Evolutionary conservation across 2,888 invertebrate species (phyloP), one percentile per base, ranked within the genome.

Genomic region (Drosophila prolongata): DNA sequence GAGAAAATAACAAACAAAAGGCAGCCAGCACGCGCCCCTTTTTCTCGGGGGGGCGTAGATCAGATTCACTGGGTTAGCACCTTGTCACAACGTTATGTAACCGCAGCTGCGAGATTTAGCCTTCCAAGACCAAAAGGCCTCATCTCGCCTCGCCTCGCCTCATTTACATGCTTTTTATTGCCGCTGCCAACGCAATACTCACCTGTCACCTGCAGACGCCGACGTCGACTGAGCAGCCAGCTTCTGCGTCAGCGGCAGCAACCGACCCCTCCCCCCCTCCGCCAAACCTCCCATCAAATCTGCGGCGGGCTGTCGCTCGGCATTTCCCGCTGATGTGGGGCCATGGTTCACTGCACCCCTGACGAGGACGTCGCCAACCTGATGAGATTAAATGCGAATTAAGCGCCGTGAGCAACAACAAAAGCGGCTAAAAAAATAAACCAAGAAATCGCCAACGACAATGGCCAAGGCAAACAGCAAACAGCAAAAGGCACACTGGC

Each of bases 351-450:
- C 50, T 80, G 82, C 59, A 56, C 75, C 53, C 47, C 62, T 49
- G 72, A 64, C 65, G 68, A 56, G 37, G 64, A 49, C 55, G 60
- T 47, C 49, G 60, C 50, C 61, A 77, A 75, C 66, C 79, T 79
- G 79, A 77, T 74, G 72, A 75, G 79, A 87, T 87, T 85, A 86
- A 83, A 85, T 70, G 74, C 75, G 70, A 78, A 85, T 87, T 87
- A 87, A 79, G 76, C 82, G 58, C 61, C 78, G 68, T 70, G 75
- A 78, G 67, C 75, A 73, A 80, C 73, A 74, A 68, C 49, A 27
- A 6, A 38, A 55, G 49, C 69, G 57, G 49, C 52, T 62, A 61
- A 55, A 50, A 34, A 73, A 61, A 53, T 58, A 50, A 50, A 56
- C 68, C 53, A 55, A 70, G 49, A 35, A 34, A 49, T 49, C 16